These are phyloP conservation scores for Cassiopea andromeda DNA, from an alignment of 30 jellyfish, hydroid and myxozoan genomes.

Conservation along the genomic window DNA sequence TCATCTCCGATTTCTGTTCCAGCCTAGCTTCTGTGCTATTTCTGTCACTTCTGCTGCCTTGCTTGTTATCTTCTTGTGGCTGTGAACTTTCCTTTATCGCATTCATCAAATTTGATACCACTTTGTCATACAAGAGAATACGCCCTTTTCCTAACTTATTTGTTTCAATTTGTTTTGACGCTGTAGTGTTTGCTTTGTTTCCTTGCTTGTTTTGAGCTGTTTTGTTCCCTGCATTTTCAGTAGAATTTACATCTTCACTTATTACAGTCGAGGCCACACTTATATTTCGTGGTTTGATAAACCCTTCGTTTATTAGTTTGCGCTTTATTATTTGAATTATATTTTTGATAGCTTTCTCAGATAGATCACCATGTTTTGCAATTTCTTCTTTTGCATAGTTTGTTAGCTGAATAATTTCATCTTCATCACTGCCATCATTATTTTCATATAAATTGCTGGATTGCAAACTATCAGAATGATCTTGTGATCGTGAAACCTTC, in stretches of 20 bases:
- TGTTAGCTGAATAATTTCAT: conserved; percentile 53
- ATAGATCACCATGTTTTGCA: conserved; percentile 51
- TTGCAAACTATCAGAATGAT: conserved; percentile 20
- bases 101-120: conserved; percentile 43
- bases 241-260: not conserved
- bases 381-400: conserved; percentile 65
- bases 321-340: conserved; percentile 36
- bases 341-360: conserved; percentile 47
- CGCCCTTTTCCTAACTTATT: conserved; percentile 5
- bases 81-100: conserved; percentile 20
- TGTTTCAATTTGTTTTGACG: not conserved
- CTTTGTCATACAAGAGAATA: conserved; percentile 23
- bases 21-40: not conserved
- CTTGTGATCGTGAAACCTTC: conserved; percentile 11
- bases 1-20: not conserved
- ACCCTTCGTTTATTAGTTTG: conserved; percentile 35
- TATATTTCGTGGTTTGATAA: not conserved
- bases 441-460: not conserved
- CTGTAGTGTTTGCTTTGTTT: not conserved
- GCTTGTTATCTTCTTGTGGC: not conserved
- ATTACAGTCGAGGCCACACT: not conserved
- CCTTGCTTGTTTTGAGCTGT: not conserved
- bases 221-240: not conserved
- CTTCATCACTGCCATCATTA: conserved; percentile 10
- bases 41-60: not conserved